phyloP scores from a whole-genome alignment of 2,888 invertebrate species.

The Spodoptera picta region DNA sequence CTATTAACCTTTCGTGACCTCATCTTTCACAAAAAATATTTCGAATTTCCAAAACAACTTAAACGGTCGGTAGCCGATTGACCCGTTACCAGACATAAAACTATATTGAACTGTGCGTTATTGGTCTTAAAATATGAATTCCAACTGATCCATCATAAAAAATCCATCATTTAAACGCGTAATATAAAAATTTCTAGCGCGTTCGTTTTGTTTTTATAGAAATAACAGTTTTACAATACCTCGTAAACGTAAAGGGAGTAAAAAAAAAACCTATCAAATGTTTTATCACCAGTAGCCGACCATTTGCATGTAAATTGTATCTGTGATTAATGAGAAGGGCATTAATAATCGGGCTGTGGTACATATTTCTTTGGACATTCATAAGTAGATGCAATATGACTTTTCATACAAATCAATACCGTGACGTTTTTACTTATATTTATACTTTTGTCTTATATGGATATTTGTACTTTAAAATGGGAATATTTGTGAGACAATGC shows the following conservation, averaged over 20 bases:
- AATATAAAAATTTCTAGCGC: conserved; percentile 8
- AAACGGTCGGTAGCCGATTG: no score
- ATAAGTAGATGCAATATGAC: no score
- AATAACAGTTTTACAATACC: conserved; percentile 25
- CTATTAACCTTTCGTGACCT: no score
- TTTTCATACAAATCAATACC: conserved; percentile 14
- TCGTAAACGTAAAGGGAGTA: conserved; percentile 30
- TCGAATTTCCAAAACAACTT: no score
- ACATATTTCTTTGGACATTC: neutral
- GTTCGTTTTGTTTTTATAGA: conserved; percentile 20
- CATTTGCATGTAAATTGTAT: conserved; percentile 34
- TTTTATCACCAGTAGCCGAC: conserved; percentile 23
- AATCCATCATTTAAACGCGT: neutral
- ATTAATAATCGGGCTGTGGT: conserved; percentile 28
- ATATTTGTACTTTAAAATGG: no score
- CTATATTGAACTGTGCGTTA: neutral
- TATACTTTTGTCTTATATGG: no score
- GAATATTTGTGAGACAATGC: no score
- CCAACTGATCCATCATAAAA: conserved; percentile 14
- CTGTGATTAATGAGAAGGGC: conserved; percentile 43
- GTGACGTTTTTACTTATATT: no score
- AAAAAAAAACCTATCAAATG: conserved; percentile 28
- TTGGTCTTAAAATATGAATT: conserved; percentile 26
- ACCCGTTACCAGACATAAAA: no score
- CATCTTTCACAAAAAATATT: no score